These are phyloP conservation scores for Thamnophis sirtalis DNA, from an alignment of 2,113 vertebrate genomes.

Conservation along the genomic window DNA sequence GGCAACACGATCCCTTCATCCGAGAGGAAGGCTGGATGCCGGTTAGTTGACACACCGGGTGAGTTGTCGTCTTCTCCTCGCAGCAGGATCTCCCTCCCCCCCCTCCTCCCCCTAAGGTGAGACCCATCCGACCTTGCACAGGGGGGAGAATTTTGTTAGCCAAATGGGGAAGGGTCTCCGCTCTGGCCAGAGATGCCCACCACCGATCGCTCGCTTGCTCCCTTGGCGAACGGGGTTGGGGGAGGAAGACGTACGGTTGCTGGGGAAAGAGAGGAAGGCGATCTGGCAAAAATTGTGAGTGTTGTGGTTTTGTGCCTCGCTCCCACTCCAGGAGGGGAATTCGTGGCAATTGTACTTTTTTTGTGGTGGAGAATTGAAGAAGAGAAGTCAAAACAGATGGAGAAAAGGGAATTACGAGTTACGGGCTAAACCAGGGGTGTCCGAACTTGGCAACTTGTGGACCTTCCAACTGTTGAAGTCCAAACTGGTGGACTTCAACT, in stretches of 20 bases:
- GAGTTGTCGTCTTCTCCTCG: not conserved
- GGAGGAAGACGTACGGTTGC: not conserved
- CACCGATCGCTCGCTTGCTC: too few relatives aligned
- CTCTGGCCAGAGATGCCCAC: not conserved
- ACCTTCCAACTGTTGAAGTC: not conserved
- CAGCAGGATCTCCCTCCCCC: not conserved
- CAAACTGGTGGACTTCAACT: not conserved
- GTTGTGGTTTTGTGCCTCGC: not conserved
- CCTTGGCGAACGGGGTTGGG: not conserved
- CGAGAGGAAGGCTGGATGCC: not conserved
- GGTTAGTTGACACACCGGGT: not conserved
- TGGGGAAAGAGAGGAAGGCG: not conserved
- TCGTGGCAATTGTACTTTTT: not conserved
- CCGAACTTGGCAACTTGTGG: not conserved
- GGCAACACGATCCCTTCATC: not conserved
- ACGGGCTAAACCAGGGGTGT: not conserved
- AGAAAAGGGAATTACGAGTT: not conserved
- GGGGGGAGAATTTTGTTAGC: not conserved
- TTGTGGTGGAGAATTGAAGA: not conserved
- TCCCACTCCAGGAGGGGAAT: not conserved
- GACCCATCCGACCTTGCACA: not conserved
- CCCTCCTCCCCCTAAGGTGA: not conserved
- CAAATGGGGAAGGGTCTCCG: not conserved
- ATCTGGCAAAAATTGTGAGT: not conserved
- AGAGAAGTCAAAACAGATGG: not conserved